Percentiles rank a stretch among this genome's conserved stretches.
phyloP scores from a whole-genome alignment of 2,113 vertebrate genomes.

The Rynchops niger region DNA sequence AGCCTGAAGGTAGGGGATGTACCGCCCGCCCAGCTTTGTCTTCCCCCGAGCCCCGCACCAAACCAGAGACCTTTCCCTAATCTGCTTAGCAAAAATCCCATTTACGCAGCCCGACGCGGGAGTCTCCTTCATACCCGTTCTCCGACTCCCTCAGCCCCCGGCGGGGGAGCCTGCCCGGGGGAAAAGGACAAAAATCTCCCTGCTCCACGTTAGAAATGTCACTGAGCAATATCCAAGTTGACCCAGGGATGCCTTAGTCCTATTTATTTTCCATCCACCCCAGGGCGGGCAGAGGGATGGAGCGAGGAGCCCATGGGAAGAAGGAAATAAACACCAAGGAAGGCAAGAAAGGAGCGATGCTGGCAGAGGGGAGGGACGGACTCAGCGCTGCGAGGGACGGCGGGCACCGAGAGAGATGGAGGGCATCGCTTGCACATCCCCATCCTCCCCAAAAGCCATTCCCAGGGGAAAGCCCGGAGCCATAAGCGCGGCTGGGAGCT shows the following conservation, averaged over 20 bases:
- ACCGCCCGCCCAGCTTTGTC: not conserved
- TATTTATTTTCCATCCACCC: not conserved
- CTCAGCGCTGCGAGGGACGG: not conserved
- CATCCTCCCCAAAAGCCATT: not conserved
- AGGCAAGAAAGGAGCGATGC: not conserved
- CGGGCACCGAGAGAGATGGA: not conserved
- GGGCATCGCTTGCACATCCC: not conserved
- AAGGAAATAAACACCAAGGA: no score
- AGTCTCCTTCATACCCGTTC: not conserved
- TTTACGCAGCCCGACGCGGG: not conserved
- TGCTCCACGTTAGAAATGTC: not conserved
- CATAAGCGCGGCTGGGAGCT: not conserved
- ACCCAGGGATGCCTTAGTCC: not conserved
- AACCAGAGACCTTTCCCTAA: not conserved
- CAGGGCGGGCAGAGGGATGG: not conserved
- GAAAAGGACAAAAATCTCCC: not conserved
- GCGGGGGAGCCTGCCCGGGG: not conserved
- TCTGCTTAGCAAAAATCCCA: not conserved
- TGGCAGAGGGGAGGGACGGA: not conserved
- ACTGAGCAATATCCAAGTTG: not conserved
- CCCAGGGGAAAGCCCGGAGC: not conserved
- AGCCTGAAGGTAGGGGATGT: not conserved
- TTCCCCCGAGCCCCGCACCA: rapidly evolving
- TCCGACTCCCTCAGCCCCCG: not conserved
- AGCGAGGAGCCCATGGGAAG: not conserved